Conservation (phyloP, 2,888 invertebrate species). For the Scaptomyza polygonia region DNA sequence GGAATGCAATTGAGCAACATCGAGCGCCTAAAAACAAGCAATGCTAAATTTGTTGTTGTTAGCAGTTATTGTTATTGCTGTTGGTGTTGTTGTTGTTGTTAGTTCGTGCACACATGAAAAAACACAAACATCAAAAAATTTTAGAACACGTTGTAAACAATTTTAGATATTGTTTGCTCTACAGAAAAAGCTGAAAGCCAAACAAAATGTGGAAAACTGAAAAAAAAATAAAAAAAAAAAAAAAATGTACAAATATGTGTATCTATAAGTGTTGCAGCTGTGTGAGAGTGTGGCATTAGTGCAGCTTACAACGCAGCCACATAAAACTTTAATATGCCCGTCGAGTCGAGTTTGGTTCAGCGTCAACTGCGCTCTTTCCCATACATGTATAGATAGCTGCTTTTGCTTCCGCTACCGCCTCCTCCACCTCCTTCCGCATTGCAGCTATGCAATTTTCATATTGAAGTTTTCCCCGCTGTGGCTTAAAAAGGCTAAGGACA, state of each 20-base stretch:
- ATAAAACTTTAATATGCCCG: constrained; percentile 65
- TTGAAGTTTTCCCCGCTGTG: constrained; percentile 53
- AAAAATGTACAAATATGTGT: constrained; percentile 27
- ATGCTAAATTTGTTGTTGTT: constrained; percentile 22
- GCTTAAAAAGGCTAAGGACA: constrained; percentile 10
- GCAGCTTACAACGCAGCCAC: constrained; percentile 42
- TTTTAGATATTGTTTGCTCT: constrained; percentile 42
- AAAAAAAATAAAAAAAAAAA: constrained; percentile 28
- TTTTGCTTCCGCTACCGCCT: not conserved
- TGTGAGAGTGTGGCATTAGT: constrained; percentile 34
- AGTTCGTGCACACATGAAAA: not conserved
- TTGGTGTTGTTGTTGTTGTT: too few relatives aligned
- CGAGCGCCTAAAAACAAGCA: constrained; percentile 17
- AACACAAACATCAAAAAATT: constrained; percentile 38
- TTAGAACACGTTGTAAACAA: constrained; percentile 40
- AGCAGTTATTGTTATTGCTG: too few relatives aligned
- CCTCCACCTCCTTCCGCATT: constrained; percentile 1
- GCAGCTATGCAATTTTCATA: constrained; percentile 76
- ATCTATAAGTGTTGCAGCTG: constrained; percentile 16
- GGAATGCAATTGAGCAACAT: constrained; percentile 31
- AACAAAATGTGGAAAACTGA: constrained; percentile 59
- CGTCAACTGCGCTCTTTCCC: constrained; percentile 31
- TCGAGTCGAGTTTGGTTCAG: constrained; percentile 44
- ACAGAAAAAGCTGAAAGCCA: constrained; percentile 56
- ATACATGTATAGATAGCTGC: not conserved